These are phyloP conservation scores for Oegoconia quadripuncta DNA, from an alignment of 2,888 invertebrate genomes.

Conservation along the genomic window DNA sequence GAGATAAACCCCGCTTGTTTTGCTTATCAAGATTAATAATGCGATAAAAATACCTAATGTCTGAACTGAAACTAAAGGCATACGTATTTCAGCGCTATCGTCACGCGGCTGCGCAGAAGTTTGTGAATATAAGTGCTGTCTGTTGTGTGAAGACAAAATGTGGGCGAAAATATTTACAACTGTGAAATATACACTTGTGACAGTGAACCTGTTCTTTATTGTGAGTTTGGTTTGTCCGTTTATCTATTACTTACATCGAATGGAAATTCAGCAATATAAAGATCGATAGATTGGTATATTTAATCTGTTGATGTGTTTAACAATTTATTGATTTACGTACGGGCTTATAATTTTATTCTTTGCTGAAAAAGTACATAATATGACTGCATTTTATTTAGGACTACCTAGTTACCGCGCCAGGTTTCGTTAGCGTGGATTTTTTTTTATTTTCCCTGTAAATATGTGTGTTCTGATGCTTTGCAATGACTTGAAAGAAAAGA, in stretches of 20 bases:
- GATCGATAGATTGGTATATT: no score
- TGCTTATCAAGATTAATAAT: constrained; percentile 70
- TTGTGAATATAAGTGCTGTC: constrained; percentile 11
- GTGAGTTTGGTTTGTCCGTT: constrained; percentile 43
- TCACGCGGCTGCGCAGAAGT: constrained; percentile 34
- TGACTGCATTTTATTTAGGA: no score
- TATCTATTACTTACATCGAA: background rate
- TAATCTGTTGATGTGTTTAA: no score
- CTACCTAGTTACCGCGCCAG: no score
- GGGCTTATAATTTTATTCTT: no score
- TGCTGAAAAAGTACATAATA: no score
- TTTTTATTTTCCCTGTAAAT: no score
- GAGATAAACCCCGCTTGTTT: constrained; percentile 68
- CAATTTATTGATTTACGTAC: no score
- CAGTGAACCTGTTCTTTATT: constrained; percentile 64
- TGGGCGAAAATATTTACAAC: constrained; percentile 67
- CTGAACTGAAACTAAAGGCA: constrained; percentile 34
- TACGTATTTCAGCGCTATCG: constrained; percentile 36
- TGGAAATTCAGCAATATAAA: no score
- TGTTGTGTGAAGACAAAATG: constrained; percentile 46
- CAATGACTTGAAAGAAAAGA: no score
- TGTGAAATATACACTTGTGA: constrained; percentile 62
- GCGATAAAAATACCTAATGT: constrained; percentile 66
- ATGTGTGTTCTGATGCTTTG: no score
- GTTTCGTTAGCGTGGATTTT: no score